Percentiles rank a stretch among this genome's conserved stretches.
phyloP scores from a whole-genome alignment of 2,113 vertebrate genomes.

The Hippocampus barbouri region DNA sequence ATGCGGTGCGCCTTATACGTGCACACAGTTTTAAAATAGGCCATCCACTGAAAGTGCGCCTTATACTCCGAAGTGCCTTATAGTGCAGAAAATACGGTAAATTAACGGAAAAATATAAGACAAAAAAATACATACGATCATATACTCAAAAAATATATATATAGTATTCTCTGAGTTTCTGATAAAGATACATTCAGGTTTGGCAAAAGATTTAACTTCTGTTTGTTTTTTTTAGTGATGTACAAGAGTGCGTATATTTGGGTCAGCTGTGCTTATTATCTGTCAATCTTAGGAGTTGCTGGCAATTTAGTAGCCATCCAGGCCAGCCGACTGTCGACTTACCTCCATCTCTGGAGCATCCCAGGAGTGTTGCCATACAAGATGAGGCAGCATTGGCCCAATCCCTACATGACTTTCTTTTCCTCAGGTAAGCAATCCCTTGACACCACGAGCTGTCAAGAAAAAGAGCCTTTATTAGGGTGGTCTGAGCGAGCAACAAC shows the following conservation, averaged over 20 bases:
- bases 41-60: too few species aligned
- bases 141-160: neutral
- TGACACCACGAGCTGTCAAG: neutral
- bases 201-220: neutral
- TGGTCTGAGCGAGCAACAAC: neutral
- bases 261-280: neutral
- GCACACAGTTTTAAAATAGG: too few species aligned
- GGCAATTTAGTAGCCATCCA: conserved; percentile 97
- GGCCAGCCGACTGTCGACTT: conserved; percentile 92
- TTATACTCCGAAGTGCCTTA: too few species aligned
- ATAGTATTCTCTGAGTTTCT: neutral
- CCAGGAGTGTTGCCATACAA: conserved; percentile 87
- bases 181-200: neutral
- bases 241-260: neutral
- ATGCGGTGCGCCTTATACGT: too few species aligned
- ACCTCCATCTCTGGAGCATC: conserved; percentile 86
- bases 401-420: conserved; percentile 83
- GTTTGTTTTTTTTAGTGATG: neutral
- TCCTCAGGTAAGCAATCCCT: conserved; percentile 76
- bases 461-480: too few species aligned
- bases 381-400: conserved; percentile 89
- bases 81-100: neutral
- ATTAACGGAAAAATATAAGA: too few species aligned
- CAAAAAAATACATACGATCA: too few species aligned
- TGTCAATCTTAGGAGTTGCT: conserved; percentile 77